These are phyloP conservation scores for Oenanthe oenanthe DNA, from an alignment of 2,113 vertebrate species.

Conservation along the genomic window DNA sequence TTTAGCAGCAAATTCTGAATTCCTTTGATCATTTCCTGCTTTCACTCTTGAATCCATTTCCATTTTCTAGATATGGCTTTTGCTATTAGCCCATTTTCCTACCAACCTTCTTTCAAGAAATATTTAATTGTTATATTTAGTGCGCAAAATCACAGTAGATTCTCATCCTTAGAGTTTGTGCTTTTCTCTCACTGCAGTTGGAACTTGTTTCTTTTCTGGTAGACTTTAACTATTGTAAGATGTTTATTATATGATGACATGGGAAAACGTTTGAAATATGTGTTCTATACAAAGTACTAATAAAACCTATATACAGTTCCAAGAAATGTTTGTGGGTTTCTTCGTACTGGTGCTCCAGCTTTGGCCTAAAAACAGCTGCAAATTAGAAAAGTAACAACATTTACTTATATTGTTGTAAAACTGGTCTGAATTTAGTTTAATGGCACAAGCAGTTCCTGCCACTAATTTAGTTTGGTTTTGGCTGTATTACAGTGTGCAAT, in stretches of 20 bases:
- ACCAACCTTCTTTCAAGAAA: background rate
- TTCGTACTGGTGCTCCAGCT: background rate
- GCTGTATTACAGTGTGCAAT: background rate
- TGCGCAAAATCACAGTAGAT: background rate
- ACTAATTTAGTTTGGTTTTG: background rate
- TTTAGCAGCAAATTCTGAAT: background rate
- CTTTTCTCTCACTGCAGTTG: background rate
- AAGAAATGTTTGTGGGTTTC: background rate
- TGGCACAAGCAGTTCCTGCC: background rate
- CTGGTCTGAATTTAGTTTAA: background rate
- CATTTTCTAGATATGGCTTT: background rate
- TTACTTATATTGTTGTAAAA: background rate
- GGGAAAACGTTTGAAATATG: background rate
- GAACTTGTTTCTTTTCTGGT: background rate
- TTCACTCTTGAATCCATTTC: background rate
- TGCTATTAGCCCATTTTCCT: background rate
- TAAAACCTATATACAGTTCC: background rate
- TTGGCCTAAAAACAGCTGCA: background rate
- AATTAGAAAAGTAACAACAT: background rate
- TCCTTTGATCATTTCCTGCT: background rate
- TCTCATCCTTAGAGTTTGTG: background rate
- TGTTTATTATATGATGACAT: background rate
- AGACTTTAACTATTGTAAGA: background rate
- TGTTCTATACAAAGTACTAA: background rate
- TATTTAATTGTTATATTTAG: background rate